phyloP scores from a whole-genome alignment of 2,888 invertebrate species.

The Pachycephus smyrnensis region DNA sequence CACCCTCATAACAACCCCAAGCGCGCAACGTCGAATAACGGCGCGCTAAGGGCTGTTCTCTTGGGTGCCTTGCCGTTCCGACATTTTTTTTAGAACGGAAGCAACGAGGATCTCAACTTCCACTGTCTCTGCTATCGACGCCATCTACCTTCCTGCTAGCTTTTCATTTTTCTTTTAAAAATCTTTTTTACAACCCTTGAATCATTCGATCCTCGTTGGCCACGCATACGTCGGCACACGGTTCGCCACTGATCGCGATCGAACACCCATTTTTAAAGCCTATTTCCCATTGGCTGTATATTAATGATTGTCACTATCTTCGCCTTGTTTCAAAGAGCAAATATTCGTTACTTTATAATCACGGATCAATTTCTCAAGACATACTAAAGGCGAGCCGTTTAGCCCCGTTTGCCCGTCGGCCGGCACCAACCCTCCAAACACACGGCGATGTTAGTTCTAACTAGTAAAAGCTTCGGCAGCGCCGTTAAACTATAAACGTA shows the following conservation, averaged over 20 bases:
- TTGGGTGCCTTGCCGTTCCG: neutral
- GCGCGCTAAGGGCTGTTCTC: neutral
- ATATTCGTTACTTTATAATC: neutral
- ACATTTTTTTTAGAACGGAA: neutral
- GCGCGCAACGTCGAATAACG: neutral
- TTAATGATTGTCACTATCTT: neutral
- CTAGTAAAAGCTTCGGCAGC: slow-evolving; percentile 57
- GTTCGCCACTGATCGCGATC: neutral
- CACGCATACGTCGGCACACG: neutral
- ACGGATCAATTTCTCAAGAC: neutral
- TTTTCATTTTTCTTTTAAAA: neutral
- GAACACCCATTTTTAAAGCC: neutral
- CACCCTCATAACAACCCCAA: neutral
- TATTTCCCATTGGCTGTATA: neutral
- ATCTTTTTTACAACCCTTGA: neutral
- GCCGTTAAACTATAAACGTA: slow-evolving; percentile 45
- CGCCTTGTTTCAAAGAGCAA: neutral
- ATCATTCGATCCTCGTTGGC: neutral
- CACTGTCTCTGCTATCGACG: neutral
- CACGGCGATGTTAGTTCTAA: slow-evolving; percentile 59
- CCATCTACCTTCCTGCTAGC: neutral
- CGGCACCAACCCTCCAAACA: slow-evolving; percentile 32
- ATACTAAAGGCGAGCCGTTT: neutral
- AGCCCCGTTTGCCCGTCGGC: slow-evolving; percentile 8
- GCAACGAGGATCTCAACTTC: neutral